These are phyloP conservation scores for Linepithema humile DNA, from an alignment of 1,140 invertebrate species.

Conservation along the genomic window DNA sequence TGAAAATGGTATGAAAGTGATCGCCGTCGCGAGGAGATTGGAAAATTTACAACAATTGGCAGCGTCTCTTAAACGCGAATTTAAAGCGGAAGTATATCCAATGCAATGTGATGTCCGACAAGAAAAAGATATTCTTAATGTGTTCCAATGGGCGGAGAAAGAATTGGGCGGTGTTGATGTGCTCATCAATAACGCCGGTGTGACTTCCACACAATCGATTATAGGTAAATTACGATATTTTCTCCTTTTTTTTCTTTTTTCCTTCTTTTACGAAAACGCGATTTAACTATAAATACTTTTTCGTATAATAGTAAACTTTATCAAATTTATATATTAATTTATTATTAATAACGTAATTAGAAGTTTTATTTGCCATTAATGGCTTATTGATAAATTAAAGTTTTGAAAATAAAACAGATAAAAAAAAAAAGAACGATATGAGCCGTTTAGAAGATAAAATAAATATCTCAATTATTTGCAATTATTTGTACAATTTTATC, in stretches of 20 bases:
- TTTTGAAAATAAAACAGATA: no score
- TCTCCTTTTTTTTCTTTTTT: neutral
- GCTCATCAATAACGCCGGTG: slow-evolving; percentile 89
- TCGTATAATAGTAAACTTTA: no score
- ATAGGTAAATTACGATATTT: slow-evolving; percentile 51
- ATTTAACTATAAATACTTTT: no score
- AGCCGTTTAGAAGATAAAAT: no score
- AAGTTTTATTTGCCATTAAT: no score
- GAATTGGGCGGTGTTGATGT: slow-evolving; percentile 87
- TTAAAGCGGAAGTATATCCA: slow-evolving; percentile 71
- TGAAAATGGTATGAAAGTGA: slow-evolving; percentile 86
- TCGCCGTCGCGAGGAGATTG: slow-evolving; percentile 85
- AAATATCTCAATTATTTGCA: no score
- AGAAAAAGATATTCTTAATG: slow-evolving; percentile 86
- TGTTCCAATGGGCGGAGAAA: slow-evolving; percentile 86
- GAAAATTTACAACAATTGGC: slow-evolving; percentile 79
- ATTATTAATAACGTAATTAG: no score
- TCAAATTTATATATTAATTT: no score
- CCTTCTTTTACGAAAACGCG: no score
- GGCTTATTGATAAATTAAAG: no score
- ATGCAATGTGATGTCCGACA: slow-evolving; percentile 86
- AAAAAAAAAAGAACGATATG: no score
- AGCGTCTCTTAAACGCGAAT: neutral
- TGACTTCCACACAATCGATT: slow-evolving; percentile 27
- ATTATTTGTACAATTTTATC: no score